phyloP scores from a whole-genome alignment of 2,888 invertebrate species.

The Heliconius cydno region DNA sequence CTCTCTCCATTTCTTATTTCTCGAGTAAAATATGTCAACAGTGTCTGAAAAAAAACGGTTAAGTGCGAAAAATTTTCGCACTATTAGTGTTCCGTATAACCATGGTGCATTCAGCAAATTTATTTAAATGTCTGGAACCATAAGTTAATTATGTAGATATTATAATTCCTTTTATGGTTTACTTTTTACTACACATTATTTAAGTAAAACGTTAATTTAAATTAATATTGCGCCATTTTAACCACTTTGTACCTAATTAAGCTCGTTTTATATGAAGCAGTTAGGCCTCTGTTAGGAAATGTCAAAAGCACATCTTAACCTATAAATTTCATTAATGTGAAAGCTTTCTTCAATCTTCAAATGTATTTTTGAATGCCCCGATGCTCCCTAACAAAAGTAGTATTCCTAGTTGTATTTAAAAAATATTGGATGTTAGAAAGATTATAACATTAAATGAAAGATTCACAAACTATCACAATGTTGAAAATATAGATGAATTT shows the following conservation, averaged over 20 bases:
- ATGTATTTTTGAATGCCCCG: background rate
- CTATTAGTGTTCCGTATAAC: conserved; percentile 45
- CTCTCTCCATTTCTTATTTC: conserved; percentile 51
- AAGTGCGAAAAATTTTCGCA: conserved; percentile 50
- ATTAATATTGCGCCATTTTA: conserved; percentile 21
- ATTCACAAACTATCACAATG: conserved; percentile 19
- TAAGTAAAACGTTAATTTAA: conserved; percentile 5
- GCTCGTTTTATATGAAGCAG: conserved; percentile 34
- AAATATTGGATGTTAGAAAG: background rate
- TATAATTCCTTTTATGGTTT: background rate
- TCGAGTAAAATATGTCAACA: conserved; percentile 50
- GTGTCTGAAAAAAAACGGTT: conserved; percentile 53
- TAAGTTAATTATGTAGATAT: background rate
- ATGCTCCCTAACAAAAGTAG: background rate
- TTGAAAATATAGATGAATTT: conserved; percentile 15
- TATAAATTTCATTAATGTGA: conserved; percentile 23
- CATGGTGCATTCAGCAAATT: conserved; percentile 7
- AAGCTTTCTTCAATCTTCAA: conserved; percentile 19
- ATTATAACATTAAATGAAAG: background rate
- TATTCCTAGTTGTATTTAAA: background rate
- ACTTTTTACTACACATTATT: background rate
- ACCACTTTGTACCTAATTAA: conserved; percentile 27
- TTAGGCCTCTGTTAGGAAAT: conserved; percentile 38
- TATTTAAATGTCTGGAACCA: conserved; percentile 1
- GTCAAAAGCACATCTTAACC: conserved; percentile 27